Evolutionary conservation across 53 echinoderm and acorn worm genomes (phyloP).

Genomic region (Zoroaster sp.): DNA sequence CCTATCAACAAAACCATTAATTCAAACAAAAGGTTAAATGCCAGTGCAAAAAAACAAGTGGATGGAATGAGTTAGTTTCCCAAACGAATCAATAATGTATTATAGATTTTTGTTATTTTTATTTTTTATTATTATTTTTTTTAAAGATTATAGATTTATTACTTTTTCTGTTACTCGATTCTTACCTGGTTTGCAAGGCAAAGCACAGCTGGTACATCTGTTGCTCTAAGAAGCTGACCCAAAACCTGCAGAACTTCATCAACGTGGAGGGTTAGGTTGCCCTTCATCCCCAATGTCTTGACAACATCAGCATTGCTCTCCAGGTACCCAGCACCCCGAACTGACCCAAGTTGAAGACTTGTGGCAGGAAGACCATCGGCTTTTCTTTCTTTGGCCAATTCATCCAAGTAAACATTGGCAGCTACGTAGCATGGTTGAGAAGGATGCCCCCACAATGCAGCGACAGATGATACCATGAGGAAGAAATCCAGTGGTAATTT

Average conservation of each 20-base stretch:
- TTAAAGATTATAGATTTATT: no score
- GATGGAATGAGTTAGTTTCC: no score
- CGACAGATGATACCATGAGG: constrained; percentile 68
- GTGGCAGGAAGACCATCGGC: constrained; percentile 65
- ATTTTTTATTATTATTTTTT: no score
- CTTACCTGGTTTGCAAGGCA: constrained; percentile 89
- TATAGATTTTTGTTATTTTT: no score
- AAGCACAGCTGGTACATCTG: constrained; percentile 55
- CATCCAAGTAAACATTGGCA: constrained; percentile 66
- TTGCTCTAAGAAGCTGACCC: constrained; percentile 58
- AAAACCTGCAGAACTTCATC: constrained; percentile 78
- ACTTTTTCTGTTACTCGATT: background rate
- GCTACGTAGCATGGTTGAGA: constrained; percentile 61
- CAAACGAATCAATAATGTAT: no score
- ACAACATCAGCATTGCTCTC: constrained; percentile 16
- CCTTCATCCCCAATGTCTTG: constrained; percentile 33
- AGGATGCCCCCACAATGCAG: constrained; percentile 67
- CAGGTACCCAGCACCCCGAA: constrained; percentile 70
- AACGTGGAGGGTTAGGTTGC: constrained; percentile 64
- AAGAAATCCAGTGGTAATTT: constrained; percentile 73
- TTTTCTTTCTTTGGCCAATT: constrained; percentile 59
- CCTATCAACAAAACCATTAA: no score
- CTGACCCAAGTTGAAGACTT: constrained; percentile 73
- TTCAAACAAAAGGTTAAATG: no score
- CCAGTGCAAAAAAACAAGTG: no score